Evolutionary conservation across 2,113 vertebrate genomes (phyloP).

Genomic region (Apodemus sylvaticus): DNA sequence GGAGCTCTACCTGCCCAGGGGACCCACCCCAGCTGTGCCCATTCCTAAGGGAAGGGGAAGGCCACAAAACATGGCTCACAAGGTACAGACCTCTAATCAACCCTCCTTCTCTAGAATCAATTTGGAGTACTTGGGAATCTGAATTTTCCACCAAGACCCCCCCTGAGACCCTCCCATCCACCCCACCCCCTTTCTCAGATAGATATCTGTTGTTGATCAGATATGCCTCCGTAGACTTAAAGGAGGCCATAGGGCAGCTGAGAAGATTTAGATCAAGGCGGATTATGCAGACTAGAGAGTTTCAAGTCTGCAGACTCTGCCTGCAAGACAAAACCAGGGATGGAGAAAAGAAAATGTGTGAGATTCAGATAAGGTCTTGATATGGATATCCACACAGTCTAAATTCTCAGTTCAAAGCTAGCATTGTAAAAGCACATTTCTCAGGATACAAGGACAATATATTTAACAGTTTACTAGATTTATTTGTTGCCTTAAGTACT

Average conservation of each 20-base stretch:
- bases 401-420: conserved; percentile 6
- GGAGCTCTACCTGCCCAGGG: too few species aligned
- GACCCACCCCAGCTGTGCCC: neutral
- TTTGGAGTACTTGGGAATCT: neutral
- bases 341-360: neutral
- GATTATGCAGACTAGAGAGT: neutral
- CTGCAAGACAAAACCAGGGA: neutral
- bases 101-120: neutral
- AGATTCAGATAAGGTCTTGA: neutral
- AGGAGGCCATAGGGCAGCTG: neutral
- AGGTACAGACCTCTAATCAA: neutral
- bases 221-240: neutral
- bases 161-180: fast-evolving
- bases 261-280: neutral
- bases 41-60: neutral
- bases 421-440: neutral
- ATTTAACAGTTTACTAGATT: neutral
- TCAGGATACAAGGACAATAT: neutral
- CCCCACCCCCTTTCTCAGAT: neutral
- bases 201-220: neutral
- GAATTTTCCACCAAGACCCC: neutral
- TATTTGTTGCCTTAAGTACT: neutral
- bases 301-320: neutral
- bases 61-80: neutral
- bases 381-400: neutral